phyloP scores from a whole-genome alignment of 2,113 vertebrate species.

The Dipodomys ordii region DNA sequence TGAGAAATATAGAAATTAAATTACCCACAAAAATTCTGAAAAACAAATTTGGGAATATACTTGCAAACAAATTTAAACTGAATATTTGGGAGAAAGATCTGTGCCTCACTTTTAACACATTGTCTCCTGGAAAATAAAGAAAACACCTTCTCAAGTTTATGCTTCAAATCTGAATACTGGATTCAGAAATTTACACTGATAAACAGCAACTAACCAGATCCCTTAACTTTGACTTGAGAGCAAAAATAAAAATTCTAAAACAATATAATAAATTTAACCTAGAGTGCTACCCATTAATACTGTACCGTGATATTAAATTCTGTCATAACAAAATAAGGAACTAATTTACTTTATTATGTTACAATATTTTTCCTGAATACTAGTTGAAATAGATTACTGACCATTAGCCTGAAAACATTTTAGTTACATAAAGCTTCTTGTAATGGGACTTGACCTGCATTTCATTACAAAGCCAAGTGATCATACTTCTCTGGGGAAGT shows the following conservation, averaged over 20 bases:
- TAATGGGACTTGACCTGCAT: constrained; percentile 45
- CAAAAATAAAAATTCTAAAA: constrained; percentile 34
- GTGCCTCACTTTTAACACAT: not conserved
- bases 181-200: constrained; percentile 36
- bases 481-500: constrained; percentile 28
- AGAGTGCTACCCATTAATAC: not conserved
- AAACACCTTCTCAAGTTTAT: not conserved
- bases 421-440: not conserved
- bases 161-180: constrained; percentile 25
- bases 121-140: constrained; percentile 5
- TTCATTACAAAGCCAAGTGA: constrained; percentile 56
- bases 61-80: not conserved
- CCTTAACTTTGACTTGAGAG: not conserved
- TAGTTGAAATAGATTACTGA: constrained; percentile 56
- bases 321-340: constrained; percentile 12
- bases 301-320: not conserved
- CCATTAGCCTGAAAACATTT: constrained; percentile 42
- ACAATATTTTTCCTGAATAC: constrained; percentile 37
- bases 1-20: not conserved
- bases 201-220: constrained; percentile 21
- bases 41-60: not conserved
- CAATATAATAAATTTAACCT: constrained; percentile 50
- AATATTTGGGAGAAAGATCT: not conserved
- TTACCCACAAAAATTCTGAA: not conserved
- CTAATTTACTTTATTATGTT: constrained; percentile 48